phyloP scores from a whole-genome alignment of 2,797 vertebrate species.

The Hipposideros larvatus region DNA sequence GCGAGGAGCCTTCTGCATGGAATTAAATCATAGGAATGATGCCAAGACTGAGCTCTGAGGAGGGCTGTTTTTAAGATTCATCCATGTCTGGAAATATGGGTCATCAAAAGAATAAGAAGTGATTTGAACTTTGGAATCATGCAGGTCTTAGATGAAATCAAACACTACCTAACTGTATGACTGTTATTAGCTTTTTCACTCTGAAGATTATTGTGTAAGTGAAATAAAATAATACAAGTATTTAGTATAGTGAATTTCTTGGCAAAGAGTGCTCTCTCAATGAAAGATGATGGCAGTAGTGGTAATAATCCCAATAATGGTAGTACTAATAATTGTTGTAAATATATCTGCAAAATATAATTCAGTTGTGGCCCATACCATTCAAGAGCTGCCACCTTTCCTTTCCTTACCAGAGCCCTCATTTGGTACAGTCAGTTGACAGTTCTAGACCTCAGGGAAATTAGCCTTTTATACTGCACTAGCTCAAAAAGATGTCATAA shows the following conservation, averaged over 20 bases:
- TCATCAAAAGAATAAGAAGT: not conserved
- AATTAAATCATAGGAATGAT: conserved; percentile 27
- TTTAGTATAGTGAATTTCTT: not conserved
- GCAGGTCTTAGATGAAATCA: conserved; percentile 15
- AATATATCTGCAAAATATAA: not conserved
- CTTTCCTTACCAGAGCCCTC: not conserved
- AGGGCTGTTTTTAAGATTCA: conserved; percentile 35
- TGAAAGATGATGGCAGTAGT: not conserved
- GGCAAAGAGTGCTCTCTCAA: not conserved
- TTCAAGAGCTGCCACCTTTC: not conserved
- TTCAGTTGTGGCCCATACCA: not conserved
- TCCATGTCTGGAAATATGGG: conserved; percentile 23
- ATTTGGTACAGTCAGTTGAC: not conserved
- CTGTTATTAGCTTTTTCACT: conserved; percentile 3
- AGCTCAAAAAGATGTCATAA: not conserved
- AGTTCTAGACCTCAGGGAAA: not conserved
- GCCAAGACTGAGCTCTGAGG: conserved; percentile 2
- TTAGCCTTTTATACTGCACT: not conserved
- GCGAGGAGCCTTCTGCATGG: not conserved
- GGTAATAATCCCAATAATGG: not conserved
- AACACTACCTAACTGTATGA: not conserved
- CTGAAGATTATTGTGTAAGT: not conserved
- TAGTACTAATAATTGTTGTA: not conserved
- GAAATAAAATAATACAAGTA: not conserved
- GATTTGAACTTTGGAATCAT: not conserved